Percentiles rank a stretch among this genome's conserved stretches.
These are phyloP conservation scores for Serinus canaria DNA, from an alignment of 2,113 vertebrate species.

Conservation along the genomic window DNA sequence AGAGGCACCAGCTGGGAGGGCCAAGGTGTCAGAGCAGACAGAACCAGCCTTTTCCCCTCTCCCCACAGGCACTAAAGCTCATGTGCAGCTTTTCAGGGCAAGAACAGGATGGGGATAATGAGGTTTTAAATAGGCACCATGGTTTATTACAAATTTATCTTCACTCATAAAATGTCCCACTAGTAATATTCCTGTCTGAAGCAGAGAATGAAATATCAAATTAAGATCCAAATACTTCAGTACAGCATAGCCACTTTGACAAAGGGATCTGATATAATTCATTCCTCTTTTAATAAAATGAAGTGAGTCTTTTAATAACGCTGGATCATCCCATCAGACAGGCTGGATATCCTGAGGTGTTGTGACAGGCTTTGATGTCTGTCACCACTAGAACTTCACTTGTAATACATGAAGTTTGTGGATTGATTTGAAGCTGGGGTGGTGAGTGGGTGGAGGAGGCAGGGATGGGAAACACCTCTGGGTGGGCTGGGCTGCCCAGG, in stretches of 20 bases:
- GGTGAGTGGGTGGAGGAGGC: background rate
- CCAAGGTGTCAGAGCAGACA: background rate
- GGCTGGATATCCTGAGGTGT: background rate
- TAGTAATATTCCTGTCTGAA: background rate
- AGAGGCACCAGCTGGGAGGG: background rate
- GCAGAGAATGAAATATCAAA: background rate
- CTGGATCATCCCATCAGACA: background rate
- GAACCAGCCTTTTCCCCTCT: background rate
- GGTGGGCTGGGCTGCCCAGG: background rate
- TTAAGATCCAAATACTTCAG: background rate
- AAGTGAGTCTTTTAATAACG: background rate
- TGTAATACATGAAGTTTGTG: accelerated
- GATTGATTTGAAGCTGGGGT: background rate
- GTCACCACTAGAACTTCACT: background rate
- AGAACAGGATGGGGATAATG: background rate
- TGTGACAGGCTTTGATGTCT: background rate
- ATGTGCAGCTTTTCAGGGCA: background rate
- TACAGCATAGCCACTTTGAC: background rate
- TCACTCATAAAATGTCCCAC: background rate
- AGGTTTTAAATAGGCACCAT: background rate
- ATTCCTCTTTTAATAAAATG: background rate
- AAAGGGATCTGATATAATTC: background rate
- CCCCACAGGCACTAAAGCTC: background rate
- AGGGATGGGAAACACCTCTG: background rate
- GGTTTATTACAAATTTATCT: conserved; percentile 12